Evolutionary conservation across 2,113 vertebrate species (phyloP).

Genomic region (Oryzias woworae): DNA sequence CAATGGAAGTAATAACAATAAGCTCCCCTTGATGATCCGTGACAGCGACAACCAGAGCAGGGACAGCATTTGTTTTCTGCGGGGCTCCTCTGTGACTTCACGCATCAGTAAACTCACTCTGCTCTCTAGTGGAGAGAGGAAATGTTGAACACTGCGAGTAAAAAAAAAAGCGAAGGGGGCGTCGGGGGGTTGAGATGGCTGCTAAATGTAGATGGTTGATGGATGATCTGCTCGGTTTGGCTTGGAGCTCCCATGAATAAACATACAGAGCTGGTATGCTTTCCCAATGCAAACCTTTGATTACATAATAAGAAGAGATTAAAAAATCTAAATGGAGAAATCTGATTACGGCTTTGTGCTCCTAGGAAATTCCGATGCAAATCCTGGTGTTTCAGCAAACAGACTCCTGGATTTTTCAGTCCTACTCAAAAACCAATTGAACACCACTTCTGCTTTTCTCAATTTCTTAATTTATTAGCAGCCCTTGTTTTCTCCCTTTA

Average conservation of each 20-base stretch:
- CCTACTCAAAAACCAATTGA: slow-evolving; percentile 22
- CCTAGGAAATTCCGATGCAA: slow-evolving; percentile 15
- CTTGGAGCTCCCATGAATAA: slow-evolving; percentile 62
- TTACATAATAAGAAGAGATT: slow-evolving; percentile 36
- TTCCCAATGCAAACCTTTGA: slow-evolving; percentile 26
- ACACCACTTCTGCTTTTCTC: slow-evolving; percentile 2
- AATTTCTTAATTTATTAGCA: slow-evolving; percentile 14
- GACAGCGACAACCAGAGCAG: slow-evolving; percentile 26
- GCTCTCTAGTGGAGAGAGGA: slow-evolving; percentile 31
- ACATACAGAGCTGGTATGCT: slow-evolving; percentile 31
- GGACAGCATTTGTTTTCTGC: slow-evolving; percentile 46
- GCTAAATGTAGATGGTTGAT: slow-evolving; percentile 47
- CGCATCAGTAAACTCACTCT: slow-evolving; percentile 29
- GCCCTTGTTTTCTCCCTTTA: slow-evolving; percentile 12
- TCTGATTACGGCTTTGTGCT: slow-evolving; percentile 29
- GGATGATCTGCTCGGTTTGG: slow-evolving; percentile 48
- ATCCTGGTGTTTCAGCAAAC: slow-evolving; percentile 28
- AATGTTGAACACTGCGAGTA: slow-evolving; percentile 25
- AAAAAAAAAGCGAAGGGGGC: slow-evolving; percentile 21
- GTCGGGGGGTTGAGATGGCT: slow-evolving; percentile 19
- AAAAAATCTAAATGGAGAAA: slow-evolving; percentile 22
- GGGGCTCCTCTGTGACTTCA: slow-evolving; percentile 20
- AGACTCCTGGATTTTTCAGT: slow-evolving; percentile 24
- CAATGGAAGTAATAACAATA: slow-evolving; percentile 41
- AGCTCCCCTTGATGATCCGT: slow-evolving; percentile 47